Conservation (phyloP, 2,113 vertebrate genomes). For the Notothenia rossii region DNA sequence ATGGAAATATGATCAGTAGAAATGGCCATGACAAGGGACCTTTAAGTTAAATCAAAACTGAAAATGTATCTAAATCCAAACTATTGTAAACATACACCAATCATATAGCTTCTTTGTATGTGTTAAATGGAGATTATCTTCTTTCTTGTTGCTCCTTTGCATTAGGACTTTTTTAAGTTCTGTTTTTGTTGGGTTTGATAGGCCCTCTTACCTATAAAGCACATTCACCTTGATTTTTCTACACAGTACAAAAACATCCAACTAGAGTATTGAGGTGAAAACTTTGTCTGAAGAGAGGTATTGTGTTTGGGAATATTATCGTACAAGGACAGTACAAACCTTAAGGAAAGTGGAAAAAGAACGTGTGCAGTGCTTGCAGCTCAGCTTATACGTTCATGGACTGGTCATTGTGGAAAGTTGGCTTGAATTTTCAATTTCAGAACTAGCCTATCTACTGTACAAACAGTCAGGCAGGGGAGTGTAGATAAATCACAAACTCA, state of each 20-base stretch:
- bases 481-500: conserved; percentile 21
- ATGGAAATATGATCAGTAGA: too few species aligned
- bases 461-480: not conserved
- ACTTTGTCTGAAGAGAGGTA: not conserved
- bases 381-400: not conserved
- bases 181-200: not conserved
- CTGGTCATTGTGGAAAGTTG: not conserved
- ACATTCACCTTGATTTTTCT: not conserved
- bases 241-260: not conserved
- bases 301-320: not conserved
- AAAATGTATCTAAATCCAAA: too few species aligned
- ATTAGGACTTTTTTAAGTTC: too few species aligned
- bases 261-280: not conserved
- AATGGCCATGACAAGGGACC: too few species aligned
- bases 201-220: not conserved
- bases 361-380: not conserved
- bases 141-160: not conserved
- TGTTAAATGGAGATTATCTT: not conserved
- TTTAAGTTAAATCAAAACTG: too few species aligned
- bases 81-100: too few species aligned
- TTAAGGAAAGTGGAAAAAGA: not conserved
- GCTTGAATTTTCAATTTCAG: not conserved
- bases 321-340: not conserved
- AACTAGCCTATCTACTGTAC: not conserved
- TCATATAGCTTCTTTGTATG: too few species aligned